phyloP scores from a whole-genome alignment of 2,888 invertebrate genomes.

The Limenitis camilla region DNA sequence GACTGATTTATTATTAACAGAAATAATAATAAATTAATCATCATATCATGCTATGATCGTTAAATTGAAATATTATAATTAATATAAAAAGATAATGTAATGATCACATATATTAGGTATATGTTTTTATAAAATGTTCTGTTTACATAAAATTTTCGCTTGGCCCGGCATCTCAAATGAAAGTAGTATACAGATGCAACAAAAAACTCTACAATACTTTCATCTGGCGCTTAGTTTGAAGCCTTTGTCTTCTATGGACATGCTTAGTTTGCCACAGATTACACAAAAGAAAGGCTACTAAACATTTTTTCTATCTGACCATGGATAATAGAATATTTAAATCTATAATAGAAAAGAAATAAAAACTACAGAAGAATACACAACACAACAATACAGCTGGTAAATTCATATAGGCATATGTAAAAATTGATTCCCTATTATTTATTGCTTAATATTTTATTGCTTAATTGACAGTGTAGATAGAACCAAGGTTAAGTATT shows the following conservation, averaged over 20 bases:
- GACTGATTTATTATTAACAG: too few relatives aligned
- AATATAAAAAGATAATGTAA: too few relatives aligned
- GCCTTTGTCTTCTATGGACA: conserved; percentile 31
- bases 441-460: too few relatives aligned
- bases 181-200: conserved; percentile 18
- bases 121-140: background rate
- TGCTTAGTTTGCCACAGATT: conserved; percentile 21
- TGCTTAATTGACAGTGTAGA: too few relatives aligned
- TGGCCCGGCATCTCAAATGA: conserved; percentile 22
- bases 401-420: too few relatives aligned
- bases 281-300: conserved; percentile 20
- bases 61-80: too few relatives aligned
- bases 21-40: too few relatives aligned
- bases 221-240: conserved; percentile 37
- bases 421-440: too few relatives aligned
- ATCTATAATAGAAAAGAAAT: conserved; percentile 7
- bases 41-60: too few relatives aligned
- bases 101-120: background rate
- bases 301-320: conserved; percentile 14
- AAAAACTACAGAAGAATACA: too few relatives aligned
- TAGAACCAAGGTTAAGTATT: too few relatives aligned
- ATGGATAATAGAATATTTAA: conserved; percentile 14
- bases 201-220: conserved; percentile 23
- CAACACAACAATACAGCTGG: too few relatives aligned
- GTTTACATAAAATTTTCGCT: conserved; percentile 28